Percentiles rank a stretch among this genome's conserved stretches.
These are phyloP conservation scores for Leucania comma DNA, from an alignment of 2,888 invertebrate species.

Conservation along the genomic window DNA sequence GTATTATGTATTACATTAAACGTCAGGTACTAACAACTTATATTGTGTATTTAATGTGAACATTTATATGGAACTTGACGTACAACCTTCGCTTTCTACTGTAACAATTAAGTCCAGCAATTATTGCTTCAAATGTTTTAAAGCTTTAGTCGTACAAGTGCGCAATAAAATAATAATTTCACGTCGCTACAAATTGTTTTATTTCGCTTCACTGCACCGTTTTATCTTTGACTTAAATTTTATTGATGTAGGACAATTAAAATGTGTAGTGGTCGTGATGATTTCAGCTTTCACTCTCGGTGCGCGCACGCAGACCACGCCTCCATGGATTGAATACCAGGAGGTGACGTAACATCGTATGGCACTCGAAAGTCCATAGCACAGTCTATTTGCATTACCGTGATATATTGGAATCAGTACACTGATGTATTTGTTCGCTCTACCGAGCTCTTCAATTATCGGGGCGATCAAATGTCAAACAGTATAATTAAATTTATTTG, in stretches of 20 bases:
- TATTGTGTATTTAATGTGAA: conserved; percentile 23
- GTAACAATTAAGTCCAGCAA: conserved; percentile 46
- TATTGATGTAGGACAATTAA: conserved; percentile 76
- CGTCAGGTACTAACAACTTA: conserved; percentile 12
- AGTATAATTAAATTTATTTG: conserved; percentile 50
- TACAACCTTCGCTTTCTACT: conserved; percentile 38
- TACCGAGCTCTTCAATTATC: conserved; percentile 64
- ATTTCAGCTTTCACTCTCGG: conserved; percentile 83
- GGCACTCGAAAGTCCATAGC: conserved; percentile 69
- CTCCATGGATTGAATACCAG: conserved; percentile 63
- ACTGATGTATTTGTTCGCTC: conserved; percentile 63
- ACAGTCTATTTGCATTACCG: conserved; percentile 65
- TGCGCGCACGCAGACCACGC: conserved; percentile 76
- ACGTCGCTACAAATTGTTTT: conserved; percentile 51
- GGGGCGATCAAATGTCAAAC: conserved; percentile 55
- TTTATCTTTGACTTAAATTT: conserved; percentile 52
- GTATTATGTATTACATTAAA: conserved; percentile 42
- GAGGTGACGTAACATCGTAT: conserved; percentile 69
- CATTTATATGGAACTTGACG: conserved; percentile 10
- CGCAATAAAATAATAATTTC: conserved; percentile 49
- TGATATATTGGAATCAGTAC: conserved; percentile 64
- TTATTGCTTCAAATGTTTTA: conserved; percentile 44
- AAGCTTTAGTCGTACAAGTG: conserved; percentile 31
- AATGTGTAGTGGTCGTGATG: conserved; percentile 79
- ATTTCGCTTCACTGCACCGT: conserved; percentile 39